Evolutionary conservation across 2,113 vertebrate species (phyloP).

Genomic region (Dromiciops gliroides): DNA sequence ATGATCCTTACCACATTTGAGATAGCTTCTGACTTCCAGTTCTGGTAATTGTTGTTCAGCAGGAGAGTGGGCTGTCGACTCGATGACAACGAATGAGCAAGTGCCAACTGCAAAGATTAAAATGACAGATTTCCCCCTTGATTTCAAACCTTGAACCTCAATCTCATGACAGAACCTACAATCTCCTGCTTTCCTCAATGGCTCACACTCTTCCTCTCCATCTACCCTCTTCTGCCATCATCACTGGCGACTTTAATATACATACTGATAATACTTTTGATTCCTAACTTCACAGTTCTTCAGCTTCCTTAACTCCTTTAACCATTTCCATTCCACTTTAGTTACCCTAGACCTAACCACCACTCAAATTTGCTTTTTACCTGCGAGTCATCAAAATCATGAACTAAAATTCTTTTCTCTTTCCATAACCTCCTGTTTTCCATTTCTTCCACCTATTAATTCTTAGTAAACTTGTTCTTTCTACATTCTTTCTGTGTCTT

Average conservation of each 20-base stretch:
- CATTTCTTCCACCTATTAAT: neutral
- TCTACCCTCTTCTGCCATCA: neutral
- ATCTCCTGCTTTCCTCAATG: neutral
- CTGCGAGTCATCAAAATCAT: slow-evolving; percentile 6
- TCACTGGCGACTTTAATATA: neutral
- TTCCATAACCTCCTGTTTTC: neutral
- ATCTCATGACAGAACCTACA: neutral
- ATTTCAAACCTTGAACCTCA: neutral
- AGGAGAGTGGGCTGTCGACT: neutral
- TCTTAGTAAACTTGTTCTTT: neutral
- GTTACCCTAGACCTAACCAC: neutral
- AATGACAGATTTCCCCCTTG: neutral
- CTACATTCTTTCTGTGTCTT: neutral
- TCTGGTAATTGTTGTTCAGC: neutral
- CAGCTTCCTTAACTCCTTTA: neutral
- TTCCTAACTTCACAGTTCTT: neutral
- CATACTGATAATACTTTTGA: neutral
- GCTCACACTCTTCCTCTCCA: neutral
- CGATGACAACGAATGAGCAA: neutral
- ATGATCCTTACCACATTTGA: slow-evolving; percentile 28
- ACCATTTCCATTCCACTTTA: neutral
- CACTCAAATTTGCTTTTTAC: slow-evolving; percentile 1
- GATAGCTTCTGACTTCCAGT: slow-evolving; percentile 16
- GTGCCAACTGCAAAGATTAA: neutral
- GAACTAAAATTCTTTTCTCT: slow-evolving; percentile 11